Conservation (phyloP, 2,797 vertebrate species). For the Lycodopsis pacificus region DNA sequence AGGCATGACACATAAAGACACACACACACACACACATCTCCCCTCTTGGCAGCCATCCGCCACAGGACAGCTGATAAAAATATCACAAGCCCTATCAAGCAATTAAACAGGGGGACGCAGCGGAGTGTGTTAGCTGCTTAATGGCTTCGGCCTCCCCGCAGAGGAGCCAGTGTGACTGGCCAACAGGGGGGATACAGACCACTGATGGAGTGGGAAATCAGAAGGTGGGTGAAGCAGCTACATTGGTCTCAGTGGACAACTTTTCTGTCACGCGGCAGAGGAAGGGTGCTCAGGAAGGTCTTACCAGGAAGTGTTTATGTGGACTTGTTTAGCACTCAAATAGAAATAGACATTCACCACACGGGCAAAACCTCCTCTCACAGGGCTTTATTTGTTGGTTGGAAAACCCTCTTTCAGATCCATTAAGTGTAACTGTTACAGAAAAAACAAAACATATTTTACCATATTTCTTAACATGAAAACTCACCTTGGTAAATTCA, state of each 20-base stretch:
- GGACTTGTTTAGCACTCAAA: constrained; percentile 46
- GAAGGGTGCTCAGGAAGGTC: background rate
- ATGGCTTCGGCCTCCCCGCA: constrained; percentile 58
- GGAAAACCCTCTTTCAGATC: constrained; percentile 30
- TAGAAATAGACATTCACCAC: constrained; percentile 45
- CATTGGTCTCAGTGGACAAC: constrained; percentile 47
- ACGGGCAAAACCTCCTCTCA: constrained; percentile 1
- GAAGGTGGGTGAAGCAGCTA: constrained; percentile 57
- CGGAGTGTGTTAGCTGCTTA: constrained; percentile 71
- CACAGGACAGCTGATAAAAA: constrained; percentile 80
- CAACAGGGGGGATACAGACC: constrained; percentile 52
- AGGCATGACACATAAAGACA: constrained; percentile 71
- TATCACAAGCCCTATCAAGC: constrained; percentile 81
- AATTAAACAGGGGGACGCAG: constrained; percentile 78
- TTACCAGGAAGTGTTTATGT: background rate
- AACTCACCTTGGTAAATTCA: constrained; percentile 16
- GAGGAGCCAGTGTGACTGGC: constrained; percentile 60
- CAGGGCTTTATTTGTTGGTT: constrained; percentile 30
- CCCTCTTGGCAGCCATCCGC: constrained; percentile 63
- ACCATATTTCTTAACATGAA: constrained; percentile 4
- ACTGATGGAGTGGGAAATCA: constrained; percentile 64
- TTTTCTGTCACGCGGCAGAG: constrained; percentile 30
- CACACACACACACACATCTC: constrained; percentile 21
- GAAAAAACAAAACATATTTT: background rate
- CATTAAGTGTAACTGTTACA: constrained; percentile 22